Conservation (phyloP, 2,113 vertebrate genomes). For the Chloropsis hardwickii region DNA sequence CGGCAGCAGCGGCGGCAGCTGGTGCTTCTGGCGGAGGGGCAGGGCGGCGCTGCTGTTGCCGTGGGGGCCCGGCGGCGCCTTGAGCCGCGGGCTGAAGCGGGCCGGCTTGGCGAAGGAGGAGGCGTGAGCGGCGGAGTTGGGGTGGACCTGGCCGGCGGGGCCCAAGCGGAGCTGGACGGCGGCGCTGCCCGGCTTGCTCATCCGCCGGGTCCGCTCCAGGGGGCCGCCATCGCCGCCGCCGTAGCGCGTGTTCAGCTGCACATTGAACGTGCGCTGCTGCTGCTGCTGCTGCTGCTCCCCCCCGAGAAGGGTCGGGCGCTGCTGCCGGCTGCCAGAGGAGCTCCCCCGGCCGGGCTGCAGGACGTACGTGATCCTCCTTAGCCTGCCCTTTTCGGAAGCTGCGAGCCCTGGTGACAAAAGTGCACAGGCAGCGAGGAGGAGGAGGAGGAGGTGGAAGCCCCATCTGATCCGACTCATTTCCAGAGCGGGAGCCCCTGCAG, state of each 20-base stretch:
- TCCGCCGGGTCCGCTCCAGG: constrained; percentile 84
- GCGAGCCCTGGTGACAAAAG: constrained; percentile 61
- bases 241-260: constrained; percentile 77
- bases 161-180: constrained; percentile 62
- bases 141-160: constrained; percentile 60
- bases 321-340: constrained; percentile 56
- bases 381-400: constrained; percentile 73
- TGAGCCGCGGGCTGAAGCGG: constrained; percentile 47
- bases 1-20: constrained; percentile 66
- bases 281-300: constrained; percentile 53
- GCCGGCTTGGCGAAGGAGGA: constrained; percentile 66
- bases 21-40: constrained; percentile 72
- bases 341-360: constrained; percentile 79
- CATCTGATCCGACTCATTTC: constrained; percentile 81
- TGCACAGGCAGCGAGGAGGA: constrained; percentile 28
- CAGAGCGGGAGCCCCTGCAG: constrained; percentile 22
- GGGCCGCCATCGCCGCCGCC: constrained; percentile 62
- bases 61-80: not conserved
- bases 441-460: constrained; percentile 67
- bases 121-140: constrained; percentile 54
- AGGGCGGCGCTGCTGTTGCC: constrained; percentile 40
- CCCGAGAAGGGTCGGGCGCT: constrained; percentile 29
- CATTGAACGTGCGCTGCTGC: constrained; percentile 75
- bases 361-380: constrained; percentile 83
- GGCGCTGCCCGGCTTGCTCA: constrained; percentile 67